A percentile compares a stretch with the other conserved stretches of the same genome.
These are phyloP conservation scores for Nesospiza acunhae DNA, from an alignment of 2,113 vertebrate genomes.

Conservation along the genomic window DNA sequence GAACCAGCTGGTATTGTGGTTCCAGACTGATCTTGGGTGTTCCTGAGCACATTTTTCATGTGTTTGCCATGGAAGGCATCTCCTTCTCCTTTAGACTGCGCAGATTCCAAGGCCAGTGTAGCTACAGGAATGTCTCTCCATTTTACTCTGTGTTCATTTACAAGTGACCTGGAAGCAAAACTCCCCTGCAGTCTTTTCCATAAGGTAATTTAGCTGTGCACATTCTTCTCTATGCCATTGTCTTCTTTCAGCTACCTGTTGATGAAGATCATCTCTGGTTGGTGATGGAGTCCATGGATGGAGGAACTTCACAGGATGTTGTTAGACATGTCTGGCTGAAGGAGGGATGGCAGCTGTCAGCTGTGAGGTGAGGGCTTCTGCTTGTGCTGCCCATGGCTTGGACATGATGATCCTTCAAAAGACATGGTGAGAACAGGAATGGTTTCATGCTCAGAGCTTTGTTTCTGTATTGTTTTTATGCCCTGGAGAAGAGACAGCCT, in stretches of 20 bases:
- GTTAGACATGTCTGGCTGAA: slow-evolving; percentile 92
- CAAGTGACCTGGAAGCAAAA: neutral
- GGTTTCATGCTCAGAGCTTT: neutral
- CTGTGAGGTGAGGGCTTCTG: slow-evolving; percentile 82
- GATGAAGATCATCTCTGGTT: slow-evolving; percentile 94
- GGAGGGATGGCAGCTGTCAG: slow-evolving; percentile 93
- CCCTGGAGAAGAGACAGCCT: neutral
- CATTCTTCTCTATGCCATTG: neutral
- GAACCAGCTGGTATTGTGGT: neutral
- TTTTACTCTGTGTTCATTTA: neutral
- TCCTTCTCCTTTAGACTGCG: neutral
- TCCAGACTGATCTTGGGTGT: neutral
- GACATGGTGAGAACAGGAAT: neutral
- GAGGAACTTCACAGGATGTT: slow-evolving; percentile 90
- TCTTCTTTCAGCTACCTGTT: slow-evolving; percentile 82
- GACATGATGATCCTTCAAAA: neutral
- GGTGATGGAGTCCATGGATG: slow-evolving; percentile 95
- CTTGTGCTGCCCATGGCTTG: neutral
- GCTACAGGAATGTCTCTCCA: neutral
- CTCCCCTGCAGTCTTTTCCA: neutral
- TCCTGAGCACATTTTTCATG: neutral
- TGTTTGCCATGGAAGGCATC: neutral
- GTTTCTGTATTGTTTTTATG: neutral
- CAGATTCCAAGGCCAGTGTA: neutral
- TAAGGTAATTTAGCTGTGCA: neutral